Percentiles rank a stretch among this genome's conserved stretches.
phyloP scores from a whole-genome alignment of 2,113 vertebrate species.

The Saguinus imperator region DNA sequence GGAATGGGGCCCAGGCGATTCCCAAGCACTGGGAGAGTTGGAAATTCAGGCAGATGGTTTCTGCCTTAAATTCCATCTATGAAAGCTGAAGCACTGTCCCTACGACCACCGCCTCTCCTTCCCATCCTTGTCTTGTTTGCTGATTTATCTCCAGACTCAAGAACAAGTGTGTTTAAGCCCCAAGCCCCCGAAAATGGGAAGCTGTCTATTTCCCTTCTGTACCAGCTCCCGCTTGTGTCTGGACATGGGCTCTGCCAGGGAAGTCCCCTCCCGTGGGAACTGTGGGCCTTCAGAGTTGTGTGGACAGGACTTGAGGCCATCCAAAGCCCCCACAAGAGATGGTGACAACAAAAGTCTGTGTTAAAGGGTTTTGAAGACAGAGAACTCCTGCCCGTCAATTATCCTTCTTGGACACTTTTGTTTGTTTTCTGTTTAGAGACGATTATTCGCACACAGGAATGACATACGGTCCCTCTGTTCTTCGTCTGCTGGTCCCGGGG shows the following conservation, averaged over 20 bases:
- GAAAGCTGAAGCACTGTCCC: neutral
- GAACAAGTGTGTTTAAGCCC: neutral
- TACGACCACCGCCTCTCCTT: too few relatives aligned
- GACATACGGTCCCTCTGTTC: neutral
- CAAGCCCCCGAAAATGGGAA: too few relatives aligned
- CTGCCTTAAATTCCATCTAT: neutral
- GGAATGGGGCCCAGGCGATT: accelerated
- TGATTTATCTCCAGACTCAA: neutral
- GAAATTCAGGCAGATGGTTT: neutral
- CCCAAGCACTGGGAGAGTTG: accelerated
- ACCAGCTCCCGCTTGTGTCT: neutral
- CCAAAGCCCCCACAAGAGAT: neutral
- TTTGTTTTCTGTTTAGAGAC: neutral
- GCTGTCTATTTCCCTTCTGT: neutral
- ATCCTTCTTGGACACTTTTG: neutral
- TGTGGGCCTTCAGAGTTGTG: too few relatives aligned
- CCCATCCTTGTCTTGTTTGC: neutral
- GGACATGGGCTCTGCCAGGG: too few relatives aligned
- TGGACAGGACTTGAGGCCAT: neutral
- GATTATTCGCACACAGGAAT: neutral
- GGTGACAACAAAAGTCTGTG: neutral
- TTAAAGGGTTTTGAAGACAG: neutral
- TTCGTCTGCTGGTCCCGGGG: too few relatives aligned
- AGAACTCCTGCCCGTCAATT: neutral
- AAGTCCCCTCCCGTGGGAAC: neutral